These are phyloP conservation scores for Aramus guarauna DNA, from an alignment of 2,113 vertebrate species.

Conservation along the genomic window DNA sequence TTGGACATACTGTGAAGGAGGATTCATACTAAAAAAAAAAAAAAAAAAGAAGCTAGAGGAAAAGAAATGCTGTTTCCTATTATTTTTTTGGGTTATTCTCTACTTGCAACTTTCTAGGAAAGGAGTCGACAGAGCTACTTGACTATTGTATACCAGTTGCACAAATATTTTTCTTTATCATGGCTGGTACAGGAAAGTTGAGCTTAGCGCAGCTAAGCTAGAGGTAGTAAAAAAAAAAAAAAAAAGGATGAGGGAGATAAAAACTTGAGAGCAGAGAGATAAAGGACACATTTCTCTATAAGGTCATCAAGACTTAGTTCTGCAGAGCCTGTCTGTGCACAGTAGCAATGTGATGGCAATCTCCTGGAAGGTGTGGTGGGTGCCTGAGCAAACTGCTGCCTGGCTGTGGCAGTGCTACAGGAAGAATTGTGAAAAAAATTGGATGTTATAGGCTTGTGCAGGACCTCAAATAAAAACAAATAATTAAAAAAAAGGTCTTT, in stretches of 20 bases:
- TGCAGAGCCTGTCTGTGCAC: not conserved
- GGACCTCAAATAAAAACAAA: not conserved
- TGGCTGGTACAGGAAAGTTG: not conserved
- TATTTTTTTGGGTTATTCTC: not conserved
- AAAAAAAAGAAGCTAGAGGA: not conserved
- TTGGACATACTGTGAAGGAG: not conserved
- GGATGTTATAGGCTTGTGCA: not conserved
- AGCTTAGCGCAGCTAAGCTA: not conserved
- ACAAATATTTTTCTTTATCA: not conserved
- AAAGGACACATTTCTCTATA: not conserved
- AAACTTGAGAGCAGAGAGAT: not conserved
- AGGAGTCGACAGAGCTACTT: not conserved
- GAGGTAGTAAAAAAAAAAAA: not conserved
- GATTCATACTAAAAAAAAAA: not conserved
- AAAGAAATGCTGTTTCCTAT: not conserved
- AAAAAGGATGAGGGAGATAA: not conserved
- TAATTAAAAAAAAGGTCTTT: not conserved
- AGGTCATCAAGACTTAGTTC: not conserved
- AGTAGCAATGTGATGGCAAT: not conserved
- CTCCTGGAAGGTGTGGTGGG: not conserved
- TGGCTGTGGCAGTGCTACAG: accelerated
- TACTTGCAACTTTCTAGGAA: not conserved
- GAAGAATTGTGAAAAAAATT: not conserved
- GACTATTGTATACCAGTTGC: not conserved
- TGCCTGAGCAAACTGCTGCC: not conserved